A percentile compares a stretch with the other conserved stretches of the same genome.
Evolutionary conservation across 2,113 vertebrate genomes (phyloP).

Genomic region (Otocyon megalotis): DNA sequence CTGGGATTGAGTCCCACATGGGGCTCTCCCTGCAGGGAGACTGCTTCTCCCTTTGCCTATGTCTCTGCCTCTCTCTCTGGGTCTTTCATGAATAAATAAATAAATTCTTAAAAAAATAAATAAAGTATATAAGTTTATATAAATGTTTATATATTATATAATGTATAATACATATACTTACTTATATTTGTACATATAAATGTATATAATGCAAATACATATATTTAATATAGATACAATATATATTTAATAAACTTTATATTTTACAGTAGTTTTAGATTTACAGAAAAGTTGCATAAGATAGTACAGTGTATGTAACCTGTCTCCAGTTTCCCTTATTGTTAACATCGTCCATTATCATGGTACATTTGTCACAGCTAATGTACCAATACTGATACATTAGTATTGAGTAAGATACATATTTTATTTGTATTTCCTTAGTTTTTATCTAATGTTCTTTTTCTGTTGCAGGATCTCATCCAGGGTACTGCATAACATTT

Average conservation of each 20-base stretch:
- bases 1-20: no score
- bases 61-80: no score
- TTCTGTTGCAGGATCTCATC: background rate
- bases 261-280: constrained; percentile 40
- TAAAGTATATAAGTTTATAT: background rate
- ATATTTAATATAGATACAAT: background rate
- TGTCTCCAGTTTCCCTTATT: background rate
- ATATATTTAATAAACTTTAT: constrained; percentile 31
- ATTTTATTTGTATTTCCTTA: background rate
- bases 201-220: background rate
- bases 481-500: background rate
- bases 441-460: background rate
- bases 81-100: no score
- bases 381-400: background rate
- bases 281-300: background rate
- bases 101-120: no score
- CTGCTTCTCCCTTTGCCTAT: no score
- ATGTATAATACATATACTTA: background rate
- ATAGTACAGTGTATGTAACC: background rate
- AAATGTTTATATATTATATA: background rate
- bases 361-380: background rate
- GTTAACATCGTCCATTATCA: background rate
- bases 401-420: background rate
- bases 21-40: no score
- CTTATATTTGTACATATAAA: background rate